Percentiles rank a stretch among this genome's conserved stretches.
Evolutionary conservation across 1,140 invertebrate genomes (phyloP).

Genomic region (Aphaenogaster floridana): DNA sequence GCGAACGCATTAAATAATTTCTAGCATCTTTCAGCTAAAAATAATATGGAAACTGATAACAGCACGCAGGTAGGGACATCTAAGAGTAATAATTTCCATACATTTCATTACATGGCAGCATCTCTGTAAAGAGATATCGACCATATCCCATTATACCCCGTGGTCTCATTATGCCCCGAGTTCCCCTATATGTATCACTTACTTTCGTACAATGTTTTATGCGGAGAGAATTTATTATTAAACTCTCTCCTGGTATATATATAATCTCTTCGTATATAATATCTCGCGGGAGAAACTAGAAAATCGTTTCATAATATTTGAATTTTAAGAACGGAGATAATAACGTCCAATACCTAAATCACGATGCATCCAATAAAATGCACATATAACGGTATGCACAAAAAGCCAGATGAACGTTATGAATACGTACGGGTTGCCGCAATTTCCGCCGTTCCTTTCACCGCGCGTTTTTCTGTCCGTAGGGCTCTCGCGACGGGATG

Average conservation of each 20-base stretch:
- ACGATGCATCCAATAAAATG: constrained; percentile 45
- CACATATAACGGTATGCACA: constrained; percentile 3
- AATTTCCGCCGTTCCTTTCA: constrained; percentile 57
- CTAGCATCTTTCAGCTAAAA: too few relatives aligned
- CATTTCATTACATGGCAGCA: too few relatives aligned
- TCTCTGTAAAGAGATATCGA: too few relatives aligned
- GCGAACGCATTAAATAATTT: too few relatives aligned
- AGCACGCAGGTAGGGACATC: too few relatives aligned
- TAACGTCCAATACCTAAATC: constrained; percentile 44
- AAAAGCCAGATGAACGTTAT: constrained; percentile 51
- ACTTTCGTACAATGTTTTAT: not conserved
- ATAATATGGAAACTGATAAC: too few relatives aligned
- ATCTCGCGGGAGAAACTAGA: not conserved
- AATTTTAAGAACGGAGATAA: constrained; percentile 27
- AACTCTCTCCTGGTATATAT: not conserved
- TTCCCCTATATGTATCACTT: not conserved
- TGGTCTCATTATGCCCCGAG: too few relatives aligned
- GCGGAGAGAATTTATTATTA: not conserved
- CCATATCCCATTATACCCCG: too few relatives aligned
- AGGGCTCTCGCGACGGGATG: constrained; percentile 48
- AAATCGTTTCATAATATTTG: constrained; percentile 19
- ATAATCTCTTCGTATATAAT: not conserved
- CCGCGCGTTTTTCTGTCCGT: constrained; percentile 2
- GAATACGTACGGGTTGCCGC: constrained; percentile 58
- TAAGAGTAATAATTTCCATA: too few relatives aligned